Base-by-base conservation (phyloP, 2,888 invertebrate species). In the Polyommatus icarus region DNA sequence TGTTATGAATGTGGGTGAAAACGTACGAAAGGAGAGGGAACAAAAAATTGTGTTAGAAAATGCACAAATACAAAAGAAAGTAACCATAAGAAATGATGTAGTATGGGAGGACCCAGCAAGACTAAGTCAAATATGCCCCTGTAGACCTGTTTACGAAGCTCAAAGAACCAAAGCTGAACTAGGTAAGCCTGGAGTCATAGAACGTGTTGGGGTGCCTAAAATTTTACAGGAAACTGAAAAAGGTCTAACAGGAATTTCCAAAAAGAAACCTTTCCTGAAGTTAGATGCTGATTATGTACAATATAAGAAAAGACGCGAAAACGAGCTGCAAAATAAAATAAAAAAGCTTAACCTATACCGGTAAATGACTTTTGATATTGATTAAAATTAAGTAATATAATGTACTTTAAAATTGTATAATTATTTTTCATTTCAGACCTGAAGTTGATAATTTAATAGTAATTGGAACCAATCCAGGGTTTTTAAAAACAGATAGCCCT, bases 121-220 rank as follows among this genome's bases (percentile, higher is more conserved):
- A 82, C 79, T 94, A 1, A 87, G 84, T 77, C 92, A 91, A 79
- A 79, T 71, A 18, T 90, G 90, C 80, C 85, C 84, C 77, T 89
- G 87, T 79, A 79, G 86, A 20, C 91, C 91, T 59, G 88, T 86
- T 1, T 93, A 93, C 81, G 91, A 91, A 85, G 40, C 88, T 0
- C 86, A 88, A 7, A 87, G 89, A 84, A 91, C 91, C 20, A 80
- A 79, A 32, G 89, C 86, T 61, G 91, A 93, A 82, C 82, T 86
- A 78, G 91, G 92, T 1, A 84, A 79, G 1, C 91, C 92, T 7
- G 75, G 77, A 18, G 81, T 86, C 0, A 86, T 93, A n/a, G 88
- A 91, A 78, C 90, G 93, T 81, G 80, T 93, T 46, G 88, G 88
- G 20, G 89, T 91, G 10, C 93, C 94, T 12, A 79, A 79, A 29